Percentiles rank a stretch among this genome's conserved stretches.
Evolutionary conservation across 1,140 invertebrate species (phyloP).

Genomic region (Bombus superbus): DNA sequence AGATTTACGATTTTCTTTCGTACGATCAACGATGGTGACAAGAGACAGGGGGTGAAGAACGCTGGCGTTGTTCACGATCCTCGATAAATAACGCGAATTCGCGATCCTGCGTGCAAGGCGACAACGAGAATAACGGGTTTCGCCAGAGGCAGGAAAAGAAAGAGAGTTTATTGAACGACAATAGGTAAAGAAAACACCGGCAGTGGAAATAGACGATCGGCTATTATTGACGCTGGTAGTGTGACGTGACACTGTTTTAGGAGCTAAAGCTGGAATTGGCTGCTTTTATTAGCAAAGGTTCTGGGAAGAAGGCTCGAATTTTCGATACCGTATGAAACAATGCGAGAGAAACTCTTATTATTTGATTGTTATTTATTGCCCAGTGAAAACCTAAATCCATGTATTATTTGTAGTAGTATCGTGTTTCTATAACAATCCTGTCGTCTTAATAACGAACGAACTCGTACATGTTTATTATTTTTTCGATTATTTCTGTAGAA

Average conservation of each 20-base stretch:
- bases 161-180: neutral
- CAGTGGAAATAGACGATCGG: neutral
- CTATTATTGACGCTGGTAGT: neutral
- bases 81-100: conserved; percentile 9
- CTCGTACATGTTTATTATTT: too few relatives aligned
- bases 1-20: too few relatives aligned
- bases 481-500: too few relatives aligned
- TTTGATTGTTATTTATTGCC: too few relatives aligned
- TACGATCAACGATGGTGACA: neutral
- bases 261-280: too few relatives aligned
- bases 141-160: neutral
- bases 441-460: too few relatives aligned
- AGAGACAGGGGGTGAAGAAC: neutral
- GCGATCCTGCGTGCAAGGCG: neutral
- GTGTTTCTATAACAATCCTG: too few relatives aligned
- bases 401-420: too few relatives aligned
- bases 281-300: neutral
- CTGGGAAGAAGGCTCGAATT: neutral
- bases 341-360: too few relatives aligned
- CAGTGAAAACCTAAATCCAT: too few relatives aligned
- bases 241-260: too few relatives aligned
- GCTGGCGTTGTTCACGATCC: neutral
- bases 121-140: neutral
- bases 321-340: neutral
- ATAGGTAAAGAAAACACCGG: neutral